Evolutionary conservation across 1,140 invertebrate genomes (phyloP), one percentile per base, ranked within the genome.

Genomic region (Drosophila lacertosa): DNA sequence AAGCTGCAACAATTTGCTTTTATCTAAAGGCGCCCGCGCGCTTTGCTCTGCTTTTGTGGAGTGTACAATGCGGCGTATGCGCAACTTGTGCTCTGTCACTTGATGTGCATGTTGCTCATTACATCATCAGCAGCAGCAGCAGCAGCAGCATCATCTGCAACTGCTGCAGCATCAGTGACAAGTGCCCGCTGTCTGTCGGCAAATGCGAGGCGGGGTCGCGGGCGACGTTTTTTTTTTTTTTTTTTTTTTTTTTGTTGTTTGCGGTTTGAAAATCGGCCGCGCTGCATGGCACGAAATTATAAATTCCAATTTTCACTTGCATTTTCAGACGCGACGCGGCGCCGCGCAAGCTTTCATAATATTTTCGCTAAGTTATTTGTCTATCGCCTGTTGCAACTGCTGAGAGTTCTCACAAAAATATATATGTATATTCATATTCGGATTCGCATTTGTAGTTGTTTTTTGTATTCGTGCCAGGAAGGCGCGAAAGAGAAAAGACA

Each of bases 271-370:
- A 77, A 86, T 81, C 81, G 81, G 65, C 69, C 72, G 64, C 54
- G 47, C 55, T 53, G 62, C 53, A 59, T 57, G 51, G 72, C 80
- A 88, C 62, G 47, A 72, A 86, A 86, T 86, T 86, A 86, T 88
- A 88, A 86, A 86, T 86, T 86, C 81, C 81, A 79, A 88, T 86
- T 86, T 86, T 86, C 82, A 86, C 82, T 88, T 84, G 82, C 71
- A 71, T 66, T 71, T 70, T 58, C 40, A 45, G 63, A 33, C 15
- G 50, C 13, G 26, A 22, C 26, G 59, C 74, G 44, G 29, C 18
- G 37, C 40, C 54, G 24, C n/a, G n/a, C n/a, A n/a, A 39, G 69
- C 81, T 84, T 84, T 84, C 81, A 84, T 84, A 84, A 84, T 84
- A 80, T 86, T 86, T 86, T 79, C 76, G 73, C 66, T 67, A 65